A percentile compares a stretch with the other conserved stretches of the same genome.
Conservation (phyloP, 1,140 invertebrate species). For the Macrobrachium nipponense region DNA sequence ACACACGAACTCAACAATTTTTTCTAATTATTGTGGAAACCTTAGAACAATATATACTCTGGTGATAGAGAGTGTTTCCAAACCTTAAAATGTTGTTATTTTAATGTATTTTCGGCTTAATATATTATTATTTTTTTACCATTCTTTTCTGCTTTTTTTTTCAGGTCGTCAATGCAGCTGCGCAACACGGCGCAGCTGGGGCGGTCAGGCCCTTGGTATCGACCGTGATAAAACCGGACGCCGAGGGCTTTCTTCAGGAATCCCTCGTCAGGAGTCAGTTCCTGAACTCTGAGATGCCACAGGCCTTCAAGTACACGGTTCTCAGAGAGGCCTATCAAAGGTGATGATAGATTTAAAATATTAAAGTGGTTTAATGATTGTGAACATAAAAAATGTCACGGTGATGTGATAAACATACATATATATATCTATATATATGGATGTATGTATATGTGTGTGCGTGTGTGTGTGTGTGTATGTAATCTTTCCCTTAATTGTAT, state of each 20-base stretch:
- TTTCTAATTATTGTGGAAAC: too few species aligned
- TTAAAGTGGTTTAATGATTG: neutral
- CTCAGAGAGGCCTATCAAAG: slow-evolving; percentile 42
- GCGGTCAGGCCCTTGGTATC: slow-evolving; percentile 46
- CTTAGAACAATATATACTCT: too few species aligned
- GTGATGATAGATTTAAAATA: neutral
- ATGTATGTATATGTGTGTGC: neutral
- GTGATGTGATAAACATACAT: neutral
- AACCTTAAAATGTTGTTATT: too few species aligned
- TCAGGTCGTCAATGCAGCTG: slow-evolving; percentile 30
- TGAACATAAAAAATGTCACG: too few species aligned
- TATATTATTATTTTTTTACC: too few species aligned
- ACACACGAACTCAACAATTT: too few species aligned
- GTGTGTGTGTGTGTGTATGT: too few species aligned
- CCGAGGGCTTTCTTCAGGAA: slow-evolving; percentile 26
- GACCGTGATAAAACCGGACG: slow-evolving; percentile 35
- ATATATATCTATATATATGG: neutral
- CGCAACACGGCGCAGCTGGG: slow-evolving; percentile 34
- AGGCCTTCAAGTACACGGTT: slow-evolving; percentile 33
- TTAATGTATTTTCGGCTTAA: too few species aligned
- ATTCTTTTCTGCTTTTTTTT: too few species aligned
- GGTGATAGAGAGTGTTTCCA: too few species aligned
- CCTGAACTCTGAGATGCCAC: slow-evolving; percentile 54
- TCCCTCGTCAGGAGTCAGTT: slow-evolving; percentile 43
- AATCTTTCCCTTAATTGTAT: too few species aligned